phyloP scores from a whole-genome alignment of 2,113 vertebrate genomes.

The Galbula dea region DNA sequence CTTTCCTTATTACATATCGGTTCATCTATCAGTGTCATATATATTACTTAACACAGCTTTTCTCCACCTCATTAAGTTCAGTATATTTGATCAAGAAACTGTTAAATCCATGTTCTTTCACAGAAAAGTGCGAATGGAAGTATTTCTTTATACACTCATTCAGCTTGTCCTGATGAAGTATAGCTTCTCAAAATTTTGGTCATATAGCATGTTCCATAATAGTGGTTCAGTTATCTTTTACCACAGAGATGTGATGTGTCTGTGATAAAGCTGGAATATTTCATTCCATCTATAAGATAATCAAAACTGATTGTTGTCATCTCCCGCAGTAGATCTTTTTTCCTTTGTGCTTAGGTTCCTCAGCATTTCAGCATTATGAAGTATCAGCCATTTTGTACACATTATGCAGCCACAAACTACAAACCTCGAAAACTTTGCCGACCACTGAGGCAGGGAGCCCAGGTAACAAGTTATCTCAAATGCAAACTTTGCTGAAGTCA shows the following conservation, averaged over 20 bases:
- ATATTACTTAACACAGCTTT: neutral
- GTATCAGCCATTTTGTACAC: constrained; percentile 75
- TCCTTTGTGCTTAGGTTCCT: constrained; percentile 79
- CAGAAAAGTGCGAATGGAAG: neutral
- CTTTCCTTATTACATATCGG: neutral
- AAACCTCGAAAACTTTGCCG: constrained; percentile 64
- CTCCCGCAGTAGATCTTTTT: neutral
- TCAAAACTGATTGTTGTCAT: neutral
- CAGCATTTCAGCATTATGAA: constrained; percentile 80
- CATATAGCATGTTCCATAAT: neutral
- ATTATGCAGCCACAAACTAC: constrained; percentile 70
- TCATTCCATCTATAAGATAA: neutral
- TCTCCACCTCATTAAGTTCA: neutral
- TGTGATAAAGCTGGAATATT: neutral
- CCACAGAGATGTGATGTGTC: neutral
- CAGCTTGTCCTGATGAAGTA: neutral
- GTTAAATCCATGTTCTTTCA: neutral
- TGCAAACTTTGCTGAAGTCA: neutral
- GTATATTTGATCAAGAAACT: neutral
- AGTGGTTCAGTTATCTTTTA: neutral
- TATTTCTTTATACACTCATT: neutral
- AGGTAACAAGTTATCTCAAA: constrained; percentile 69
- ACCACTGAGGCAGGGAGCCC: constrained; percentile 76
- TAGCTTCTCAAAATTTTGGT: neutral
- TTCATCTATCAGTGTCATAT: neutral